These are phyloP conservation scores for Percopsis transmontana DNA, from an alignment of 2,113 vertebrate genomes.

Conservation along the genomic window DNA sequence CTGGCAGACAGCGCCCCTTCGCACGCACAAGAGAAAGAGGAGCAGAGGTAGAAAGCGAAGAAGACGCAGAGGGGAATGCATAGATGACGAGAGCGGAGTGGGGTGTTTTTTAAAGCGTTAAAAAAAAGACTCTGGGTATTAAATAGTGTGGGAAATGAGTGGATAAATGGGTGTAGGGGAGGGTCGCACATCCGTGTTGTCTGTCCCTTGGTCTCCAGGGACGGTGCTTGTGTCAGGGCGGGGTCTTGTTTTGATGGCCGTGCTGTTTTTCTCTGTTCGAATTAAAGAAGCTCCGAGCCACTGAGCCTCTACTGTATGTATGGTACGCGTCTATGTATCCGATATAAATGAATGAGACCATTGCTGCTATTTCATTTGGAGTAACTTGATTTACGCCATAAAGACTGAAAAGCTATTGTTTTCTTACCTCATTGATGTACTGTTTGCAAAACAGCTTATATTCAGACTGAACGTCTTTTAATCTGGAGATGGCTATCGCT, in stretches of 20 bases:
- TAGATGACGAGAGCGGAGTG: neutral
- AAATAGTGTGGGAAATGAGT: constrained; percentile 24
- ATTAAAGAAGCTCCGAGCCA: constrained; percentile 5
- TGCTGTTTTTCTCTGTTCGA: neutral
- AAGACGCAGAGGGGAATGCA: neutral
- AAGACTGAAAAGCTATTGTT: too few species aligned
- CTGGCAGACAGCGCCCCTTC: constrained; percentile 67
- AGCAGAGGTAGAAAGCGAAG: constrained; percentile 27
- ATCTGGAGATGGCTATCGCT: too few species aligned
- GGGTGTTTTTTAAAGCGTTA: constrained; percentile 13
- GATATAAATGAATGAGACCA: too few species aligned
- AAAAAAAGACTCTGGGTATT: constrained; percentile 18
- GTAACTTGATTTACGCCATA: too few species aligned
- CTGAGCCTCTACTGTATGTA: too few species aligned
- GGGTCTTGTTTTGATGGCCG: neutral
- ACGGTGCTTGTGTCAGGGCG: neutral
- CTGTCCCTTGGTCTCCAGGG: constrained; percentile 19
- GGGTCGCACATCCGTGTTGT: constrained; percentile 7
- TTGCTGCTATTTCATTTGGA: too few species aligned
- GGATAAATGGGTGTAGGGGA: neutral
- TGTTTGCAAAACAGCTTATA: too few species aligned
- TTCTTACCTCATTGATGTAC: too few species aligned
- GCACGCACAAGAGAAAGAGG: constrained; percentile 23
- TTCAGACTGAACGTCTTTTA: neutral
- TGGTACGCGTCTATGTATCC: too few species aligned